phyloP scores from a whole-genome alignment of 2,888 invertebrate genomes.

The Mythimna impura region DNA sequence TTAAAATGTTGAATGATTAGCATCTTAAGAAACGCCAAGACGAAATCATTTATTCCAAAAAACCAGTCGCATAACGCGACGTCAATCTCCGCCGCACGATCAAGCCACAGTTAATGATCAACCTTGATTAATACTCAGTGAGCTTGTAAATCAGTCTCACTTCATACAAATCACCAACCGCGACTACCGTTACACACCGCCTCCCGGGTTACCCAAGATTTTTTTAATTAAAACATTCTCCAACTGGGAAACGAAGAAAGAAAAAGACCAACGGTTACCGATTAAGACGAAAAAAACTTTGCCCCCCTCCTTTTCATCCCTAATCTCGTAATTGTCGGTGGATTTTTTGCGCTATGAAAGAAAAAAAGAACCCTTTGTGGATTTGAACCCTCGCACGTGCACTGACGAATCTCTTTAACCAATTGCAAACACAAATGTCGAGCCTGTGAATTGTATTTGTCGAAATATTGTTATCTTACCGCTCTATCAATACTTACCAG shows the following conservation, averaged over 20 bases:
- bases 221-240: slow-evolving; percentile 83
- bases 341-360: slow-evolving; percentile 80
- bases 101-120: slow-evolving; percentile 70
- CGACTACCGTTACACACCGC: slow-evolving; percentile 66
- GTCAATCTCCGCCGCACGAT: slow-evolving; percentile 60
- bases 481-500: slow-evolving; percentile 64
- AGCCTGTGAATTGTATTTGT: slow-evolving; percentile 76
- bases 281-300: slow-evolving; percentile 74
- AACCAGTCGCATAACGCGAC: slow-evolving; percentile 43
- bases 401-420: slow-evolving; percentile 79
- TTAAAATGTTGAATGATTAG: slow-evolving; percentile 20
- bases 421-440: slow-evolving; percentile 76
- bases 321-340: slow-evolving; percentile 87
- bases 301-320: slow-evolving; percentile 81
- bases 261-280: slow-evolving; percentile 77
- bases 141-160: slow-evolving; percentile 66
- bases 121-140: slow-evolving; percentile 71
- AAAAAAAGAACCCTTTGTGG: slow-evolving; percentile 84
- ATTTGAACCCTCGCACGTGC: slow-evolving; percentile 86
- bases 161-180: slow-evolving; percentile 72
- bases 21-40: slow-evolving; percentile 18
- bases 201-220: slow-evolving; percentile 69
- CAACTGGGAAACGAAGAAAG: slow-evolving; percentile 72
- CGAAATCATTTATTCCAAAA: slow-evolving; percentile 33
- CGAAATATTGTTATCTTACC: slow-evolving; percentile 77